These are phyloP conservation scores for Callocephalon fimbriatum DNA, from an alignment of 2,113 vertebrate species.

Conservation along the genomic window DNA sequence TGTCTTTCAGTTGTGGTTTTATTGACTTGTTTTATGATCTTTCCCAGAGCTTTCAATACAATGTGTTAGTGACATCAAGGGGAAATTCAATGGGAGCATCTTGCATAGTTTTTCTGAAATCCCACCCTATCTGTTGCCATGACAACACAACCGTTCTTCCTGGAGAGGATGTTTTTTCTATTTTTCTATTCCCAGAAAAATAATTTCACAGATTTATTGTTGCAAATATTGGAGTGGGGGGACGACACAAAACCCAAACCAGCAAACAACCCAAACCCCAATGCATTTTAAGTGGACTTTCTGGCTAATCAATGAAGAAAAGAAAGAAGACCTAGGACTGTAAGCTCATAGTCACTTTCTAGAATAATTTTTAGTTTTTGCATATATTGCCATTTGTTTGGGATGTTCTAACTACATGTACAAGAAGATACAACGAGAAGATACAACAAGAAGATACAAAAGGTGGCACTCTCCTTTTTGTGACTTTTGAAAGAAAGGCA, in stretches of 20 bases:
- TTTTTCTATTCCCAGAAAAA: not conserved
- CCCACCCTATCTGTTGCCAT: not conserved
- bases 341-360: not conserved
- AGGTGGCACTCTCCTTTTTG: rapidly evolving
- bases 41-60: not conserved
- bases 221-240: not conserved
- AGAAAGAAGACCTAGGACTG: not conserved
- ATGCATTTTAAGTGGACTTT: not conserved
- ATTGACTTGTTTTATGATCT: not conserved
- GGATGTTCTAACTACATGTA: not conserved
- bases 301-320: not conserved
- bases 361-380: not conserved
- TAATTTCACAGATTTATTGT: not conserved
- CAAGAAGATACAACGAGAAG: not conserved
- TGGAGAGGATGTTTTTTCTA: not conserved
- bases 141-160: not conserved
- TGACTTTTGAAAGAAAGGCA: not conserved
- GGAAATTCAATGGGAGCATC: not conserved
- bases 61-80: not conserved
- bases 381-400: not conserved
- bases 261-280: not conserved
- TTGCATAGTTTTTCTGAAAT: conserved; percentile 20
- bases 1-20: not conserved
- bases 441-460: not conserved
- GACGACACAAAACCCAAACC: not conserved